Evolutionary conservation across 1,140 invertebrate species (phyloP), one percentile per base, ranked within the genome.

Genomic region (Agrypnia vestita): DNA sequence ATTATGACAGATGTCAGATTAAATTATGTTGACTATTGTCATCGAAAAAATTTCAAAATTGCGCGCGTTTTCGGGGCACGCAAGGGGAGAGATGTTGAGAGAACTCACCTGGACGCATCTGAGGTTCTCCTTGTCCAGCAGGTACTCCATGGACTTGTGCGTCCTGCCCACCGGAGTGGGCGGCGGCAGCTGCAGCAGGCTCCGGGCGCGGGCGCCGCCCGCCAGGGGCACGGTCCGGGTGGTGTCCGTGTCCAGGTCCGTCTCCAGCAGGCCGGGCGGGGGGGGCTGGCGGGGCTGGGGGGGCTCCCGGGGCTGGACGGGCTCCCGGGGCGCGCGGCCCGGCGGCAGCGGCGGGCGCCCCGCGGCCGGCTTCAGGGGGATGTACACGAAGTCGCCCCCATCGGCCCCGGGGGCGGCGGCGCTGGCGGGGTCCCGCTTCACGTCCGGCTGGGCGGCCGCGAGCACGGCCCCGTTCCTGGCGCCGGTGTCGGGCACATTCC

Each of bases 111-210:
- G 62, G 0, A 78, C 64, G 72, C 93, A 92, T 84, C 92, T 93
- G 85, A 95, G 92, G 89, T 96, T 97, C 85, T 96, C 95, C 89
- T 96, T 96, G 89, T 97, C 95, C 85, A 97, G 92, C 84, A 97
- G 92, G 90, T 96, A 97, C 91, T 97, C 96, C 96, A 97, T 97
- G 89, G 95, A 96, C 90, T 96, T 96, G 90, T 95, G 94, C 78
- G 95, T 93, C 82, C 95, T 84, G 51, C 86, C 85, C 76, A 86
- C 84, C 84, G 87, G 86, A 86, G 88, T 85, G 87, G 86, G 91
- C 83, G 90, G 91, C 82, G 91, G 91, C 83, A 96, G 91, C 85
- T 95, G 93, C 85, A 96, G 92, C 77, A 96, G 91, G 84, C 94
- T 95, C 80, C 94, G 92, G 72, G 95, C 94, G 86, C 95, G 94